phyloP scores from a whole-genome alignment of 2,888 invertebrate genomes.

The Steinernema carpocapsae region DNA sequence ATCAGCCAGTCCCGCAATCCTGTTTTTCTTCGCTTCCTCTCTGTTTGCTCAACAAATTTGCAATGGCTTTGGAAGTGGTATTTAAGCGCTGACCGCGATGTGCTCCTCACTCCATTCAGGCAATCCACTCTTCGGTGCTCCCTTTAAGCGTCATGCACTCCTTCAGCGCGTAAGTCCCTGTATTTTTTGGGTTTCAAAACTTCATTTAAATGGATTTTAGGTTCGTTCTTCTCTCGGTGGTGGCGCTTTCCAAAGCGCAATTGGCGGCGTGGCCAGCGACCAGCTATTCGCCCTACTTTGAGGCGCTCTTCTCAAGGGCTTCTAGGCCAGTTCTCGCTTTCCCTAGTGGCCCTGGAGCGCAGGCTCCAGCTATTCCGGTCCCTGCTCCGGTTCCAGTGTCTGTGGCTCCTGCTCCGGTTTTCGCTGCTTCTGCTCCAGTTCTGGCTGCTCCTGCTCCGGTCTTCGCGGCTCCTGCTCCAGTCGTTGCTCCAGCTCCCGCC shows the following conservation, averaged over 20 bases:
- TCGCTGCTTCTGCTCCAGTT: too few relatives aligned
- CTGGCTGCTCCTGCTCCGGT: conserved; percentile 1
- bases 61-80: conserved; percentile 15
- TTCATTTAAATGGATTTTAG: neutral
- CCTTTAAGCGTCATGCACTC: conserved; percentile 5
- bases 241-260: conserved; percentile 3
- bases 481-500: conserved; percentile 37
- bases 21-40: neutral
- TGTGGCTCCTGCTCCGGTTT: conserved; percentile 25
- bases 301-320: conserved; percentile 46
- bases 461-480: neutral
- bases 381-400: conserved; percentile 37
- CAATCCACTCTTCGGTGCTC: conserved; percentile 8
- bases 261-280: conserved; percentile 48
- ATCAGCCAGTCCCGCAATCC: neutral
- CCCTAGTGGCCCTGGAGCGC: conserved; percentile 44
- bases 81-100: conserved; percentile 22
- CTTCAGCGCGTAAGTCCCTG: conserved; percentile 11
- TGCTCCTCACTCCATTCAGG: conserved; percentile 17
- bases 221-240: conserved; percentile 20
- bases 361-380: conserved; percentile 43
- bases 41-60: conserved; percentile 24
- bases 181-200: neutral
- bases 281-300: conserved; percentile 53
- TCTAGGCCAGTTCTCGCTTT: conserved; percentile 47